A percentile compares a stretch with the other conserved stretches of the same genome.
These are phyloP conservation scores for Indicator indicator DNA, from an alignment of 2,113 vertebrate species.

Conservation along the genomic window DNA sequence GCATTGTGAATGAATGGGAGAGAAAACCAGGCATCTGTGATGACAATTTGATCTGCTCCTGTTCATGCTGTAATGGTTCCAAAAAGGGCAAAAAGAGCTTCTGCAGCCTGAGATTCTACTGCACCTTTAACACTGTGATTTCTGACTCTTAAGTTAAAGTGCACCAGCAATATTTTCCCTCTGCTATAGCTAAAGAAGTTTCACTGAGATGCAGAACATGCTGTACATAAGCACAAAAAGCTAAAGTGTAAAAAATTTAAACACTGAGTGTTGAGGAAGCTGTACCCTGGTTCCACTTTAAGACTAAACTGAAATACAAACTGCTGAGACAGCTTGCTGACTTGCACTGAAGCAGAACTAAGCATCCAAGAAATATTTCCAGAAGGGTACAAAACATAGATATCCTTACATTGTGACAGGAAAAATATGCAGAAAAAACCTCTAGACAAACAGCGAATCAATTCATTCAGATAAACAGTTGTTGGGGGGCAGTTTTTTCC, in stretches of 20 bases:
- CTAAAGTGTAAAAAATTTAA: constrained; percentile 43
- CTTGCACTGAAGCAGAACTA: constrained; percentile 6
- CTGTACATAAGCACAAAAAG: constrained; percentile 28
- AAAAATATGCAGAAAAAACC: background rate
- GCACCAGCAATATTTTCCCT: background rate
- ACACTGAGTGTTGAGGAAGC: background rate
- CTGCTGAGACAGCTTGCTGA: constrained; percentile 46
- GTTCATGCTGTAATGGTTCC: background rate
- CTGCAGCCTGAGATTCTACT: background rate
- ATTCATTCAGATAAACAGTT: background rate
- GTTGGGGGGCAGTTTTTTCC: fast-evolving
- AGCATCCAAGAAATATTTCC: background rate
- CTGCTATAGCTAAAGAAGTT: background rate
- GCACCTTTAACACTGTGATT: background rate
- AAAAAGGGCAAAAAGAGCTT: background rate
- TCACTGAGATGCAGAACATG: background rate
- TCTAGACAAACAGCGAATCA: background rate
- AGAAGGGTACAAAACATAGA: background rate
- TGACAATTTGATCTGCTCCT: background rate
- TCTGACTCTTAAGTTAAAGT: background rate
- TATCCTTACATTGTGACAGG: background rate
- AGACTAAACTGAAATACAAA: constrained; percentile 49
- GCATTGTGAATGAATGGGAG: background rate
- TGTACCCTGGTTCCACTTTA: constrained; percentile 49
- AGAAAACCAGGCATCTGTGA: background rate